phyloP scores from a whole-genome alignment of 1,140 invertebrate genomes.

The Asobara japonica region DNA sequence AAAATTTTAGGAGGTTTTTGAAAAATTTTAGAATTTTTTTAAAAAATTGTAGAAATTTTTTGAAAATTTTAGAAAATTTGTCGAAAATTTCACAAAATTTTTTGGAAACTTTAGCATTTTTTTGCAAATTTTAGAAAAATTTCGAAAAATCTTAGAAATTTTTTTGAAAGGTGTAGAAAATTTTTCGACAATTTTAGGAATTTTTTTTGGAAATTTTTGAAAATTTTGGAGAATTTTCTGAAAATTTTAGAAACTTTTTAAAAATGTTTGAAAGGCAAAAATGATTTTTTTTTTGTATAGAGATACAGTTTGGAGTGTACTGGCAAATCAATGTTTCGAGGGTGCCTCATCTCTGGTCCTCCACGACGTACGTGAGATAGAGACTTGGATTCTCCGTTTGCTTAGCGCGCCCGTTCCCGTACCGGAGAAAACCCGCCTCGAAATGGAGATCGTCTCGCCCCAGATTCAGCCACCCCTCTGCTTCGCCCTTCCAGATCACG shows the following conservation, averaged over 20 bases:
- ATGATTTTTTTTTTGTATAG: slow-evolving; percentile 64
- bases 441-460: slow-evolving; percentile 93
- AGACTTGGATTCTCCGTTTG: slow-evolving; percentile 97
- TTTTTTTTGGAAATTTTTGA: too few relatives aligned
- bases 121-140: too few relatives aligned
- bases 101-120: too few relatives aligned
- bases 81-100: too few relatives aligned
- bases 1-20: too few relatives aligned
- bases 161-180: too few relatives aligned
- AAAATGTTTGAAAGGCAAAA: neutral
- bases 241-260: neutral
- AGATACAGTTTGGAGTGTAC: slow-evolving; percentile 91
- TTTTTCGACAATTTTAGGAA: too few relatives aligned
- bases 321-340: slow-evolving; percentile 81
- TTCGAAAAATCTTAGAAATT: too few relatives aligned
- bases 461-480: slow-evolving; percentile 86
- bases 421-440: slow-evolving; percentile 94
- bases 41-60: too few relatives aligned
- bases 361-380: slow-evolving; percentile 96
- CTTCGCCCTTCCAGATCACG: slow-evolving; percentile 98
- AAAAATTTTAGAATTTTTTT: too few relatives aligned
- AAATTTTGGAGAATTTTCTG: too few relatives aligned
- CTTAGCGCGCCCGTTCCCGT: slow-evolving; percentile 97
- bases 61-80: too few relatives aligned
- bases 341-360: slow-evolving; percentile 87